Conservation (phyloP, 2,797 vertebrate genomes). For the Pangasius mekongensis region DNA sequence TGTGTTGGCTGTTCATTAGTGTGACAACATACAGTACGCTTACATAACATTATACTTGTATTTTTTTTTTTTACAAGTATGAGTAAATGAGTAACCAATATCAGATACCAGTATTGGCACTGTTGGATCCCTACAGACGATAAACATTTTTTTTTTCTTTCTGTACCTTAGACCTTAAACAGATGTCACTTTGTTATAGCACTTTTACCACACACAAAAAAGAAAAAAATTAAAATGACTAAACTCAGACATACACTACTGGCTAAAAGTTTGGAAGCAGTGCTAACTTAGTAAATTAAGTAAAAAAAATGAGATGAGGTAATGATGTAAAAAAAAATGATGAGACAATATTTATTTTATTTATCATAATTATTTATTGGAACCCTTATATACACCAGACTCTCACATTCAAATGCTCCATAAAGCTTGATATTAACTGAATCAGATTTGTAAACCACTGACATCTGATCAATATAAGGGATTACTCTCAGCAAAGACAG, state of each 20-base stretch:
- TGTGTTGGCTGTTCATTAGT: neutral
- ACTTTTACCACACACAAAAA: conserved; percentile 8
- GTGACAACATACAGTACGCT: neutral
- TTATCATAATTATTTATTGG: neutral
- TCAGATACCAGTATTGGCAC: neutral
- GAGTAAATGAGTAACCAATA: neutral
- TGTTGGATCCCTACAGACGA: neutral
- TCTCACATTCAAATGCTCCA: neutral
- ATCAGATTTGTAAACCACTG: neutral
- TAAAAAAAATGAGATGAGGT: neutral
- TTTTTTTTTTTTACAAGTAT: neutral
- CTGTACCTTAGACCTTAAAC: conserved; percentile 21
- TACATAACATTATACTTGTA: neutral
- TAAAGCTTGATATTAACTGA: neutral
- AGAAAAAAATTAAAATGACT: neutral
- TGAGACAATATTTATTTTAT: neutral
- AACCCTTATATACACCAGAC: neutral
- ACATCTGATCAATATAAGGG: neutral
- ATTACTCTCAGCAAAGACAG: neutral
- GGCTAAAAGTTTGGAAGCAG: neutral
- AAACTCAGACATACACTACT: neutral
- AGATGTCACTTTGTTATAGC: conserved; percentile 18
- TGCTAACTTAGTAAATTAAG: neutral
- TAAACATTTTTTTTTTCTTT: neutral
- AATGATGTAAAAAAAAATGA: neutral